Conservation (phyloP, 2,797 vertebrate genomes). For the Synanceia verrucosa region DNA sequence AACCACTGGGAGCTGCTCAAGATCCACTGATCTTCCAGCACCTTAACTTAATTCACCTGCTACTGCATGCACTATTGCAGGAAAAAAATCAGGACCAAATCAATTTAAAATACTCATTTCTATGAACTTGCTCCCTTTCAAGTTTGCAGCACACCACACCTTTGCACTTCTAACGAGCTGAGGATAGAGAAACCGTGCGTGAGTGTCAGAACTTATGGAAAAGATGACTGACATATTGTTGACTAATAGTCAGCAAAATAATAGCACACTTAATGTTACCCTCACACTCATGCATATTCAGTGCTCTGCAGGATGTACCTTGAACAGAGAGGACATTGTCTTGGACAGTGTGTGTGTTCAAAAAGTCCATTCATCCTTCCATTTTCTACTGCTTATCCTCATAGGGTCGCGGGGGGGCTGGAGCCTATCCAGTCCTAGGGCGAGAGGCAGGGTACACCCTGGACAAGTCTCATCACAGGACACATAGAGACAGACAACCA, state of each 20-base stretch:
- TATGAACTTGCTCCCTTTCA: slow-evolving; percentile 46
- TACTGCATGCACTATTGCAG: slow-evolving; percentile 50
- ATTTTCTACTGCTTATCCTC: too few relatives aligned
- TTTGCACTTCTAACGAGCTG: slow-evolving; percentile 28
- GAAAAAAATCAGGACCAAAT: slow-evolving; percentile 44
- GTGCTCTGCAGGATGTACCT: slow-evolving; percentile 6
- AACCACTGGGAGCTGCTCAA: slow-evolving; percentile 79
- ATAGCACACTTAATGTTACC: not conserved
- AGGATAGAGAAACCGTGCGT: slow-evolving; percentile 5
- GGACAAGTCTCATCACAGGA: too few relatives aligned
- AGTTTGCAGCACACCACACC: slow-evolving; percentile 22
- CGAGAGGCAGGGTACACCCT: too few relatives aligned
- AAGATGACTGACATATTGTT: slow-evolving; percentile 23
- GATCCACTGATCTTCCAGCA: slow-evolving; percentile 42
- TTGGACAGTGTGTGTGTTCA: slow-evolving; percentile 12
- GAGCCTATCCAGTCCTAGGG: too few relatives aligned
- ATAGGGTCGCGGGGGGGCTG: too few relatives aligned
- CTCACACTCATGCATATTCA: not conserved
- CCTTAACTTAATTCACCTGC: slow-evolving; percentile 39
- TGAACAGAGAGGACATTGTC: slow-evolving; percentile 1
- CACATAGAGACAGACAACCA: too few relatives aligned
- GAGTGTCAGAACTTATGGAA: slow-evolving; percentile 13
- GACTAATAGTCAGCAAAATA: slow-evolving; percentile 15
- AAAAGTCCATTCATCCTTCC: too few relatives aligned
- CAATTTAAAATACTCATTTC: slow-evolving; percentile 58